Percentiles rank a stretch among this genome's conserved stretches.
Evolutionary conservation across 2,797 vertebrate species (phyloP).

Genomic region (Falco berigora): DNA sequence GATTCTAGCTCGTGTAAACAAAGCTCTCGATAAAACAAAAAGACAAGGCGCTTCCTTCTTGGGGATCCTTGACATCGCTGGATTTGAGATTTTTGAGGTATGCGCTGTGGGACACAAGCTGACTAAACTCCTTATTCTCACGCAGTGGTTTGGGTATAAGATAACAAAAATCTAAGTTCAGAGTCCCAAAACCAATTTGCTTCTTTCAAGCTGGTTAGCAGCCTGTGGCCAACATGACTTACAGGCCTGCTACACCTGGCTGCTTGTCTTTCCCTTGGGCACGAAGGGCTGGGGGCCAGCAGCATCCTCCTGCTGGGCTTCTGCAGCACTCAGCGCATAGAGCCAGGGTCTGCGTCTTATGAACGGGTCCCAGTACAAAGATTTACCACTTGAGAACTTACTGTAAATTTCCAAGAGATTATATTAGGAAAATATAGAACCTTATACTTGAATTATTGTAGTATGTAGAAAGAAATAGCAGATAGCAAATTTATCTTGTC

Average conservation of each 20-base stretch:
- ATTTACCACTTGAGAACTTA: neutral
- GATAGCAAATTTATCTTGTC: neutral
- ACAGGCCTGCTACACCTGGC: neutral
- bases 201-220: neutral
- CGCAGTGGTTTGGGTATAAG: neutral
- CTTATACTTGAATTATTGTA: neutral
- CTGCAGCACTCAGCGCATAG: neutral
- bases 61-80: constrained; percentile 96
- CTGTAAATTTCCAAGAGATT: neutral
- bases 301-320: neutral
- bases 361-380: neutral
- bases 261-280: neutral
- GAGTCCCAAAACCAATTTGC: neutral
- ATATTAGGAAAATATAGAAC: neutral
- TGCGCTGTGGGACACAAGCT: neutral
- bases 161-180: neutral
- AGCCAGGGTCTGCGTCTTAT: neutral
- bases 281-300: neutral
- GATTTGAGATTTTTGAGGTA: constrained; percentile 98
- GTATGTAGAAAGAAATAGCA: neutral
- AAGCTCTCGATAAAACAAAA: constrained; percentile 94
- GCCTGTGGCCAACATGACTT: neutral
- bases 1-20: constrained; percentile 90
- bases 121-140: neutral
- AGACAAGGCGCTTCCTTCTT: constrained; percentile 94